phyloP scores from a whole-genome alignment of 1,140 invertebrate genomes.

The Trinorchestia longiramus region DNA sequence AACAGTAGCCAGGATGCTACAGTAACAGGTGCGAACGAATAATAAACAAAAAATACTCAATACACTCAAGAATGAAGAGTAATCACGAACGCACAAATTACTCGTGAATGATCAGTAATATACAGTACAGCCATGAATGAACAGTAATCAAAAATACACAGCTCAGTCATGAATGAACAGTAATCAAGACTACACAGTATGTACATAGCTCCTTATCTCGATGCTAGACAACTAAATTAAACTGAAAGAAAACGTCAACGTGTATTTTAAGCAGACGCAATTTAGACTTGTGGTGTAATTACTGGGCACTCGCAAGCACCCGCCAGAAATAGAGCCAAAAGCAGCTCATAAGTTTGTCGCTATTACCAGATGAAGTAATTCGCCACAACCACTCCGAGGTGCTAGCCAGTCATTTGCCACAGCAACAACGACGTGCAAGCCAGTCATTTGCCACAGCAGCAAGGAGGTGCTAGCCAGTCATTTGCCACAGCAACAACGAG shows the following conservation, averaged over 20 bases:
- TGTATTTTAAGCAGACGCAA: not conserved
- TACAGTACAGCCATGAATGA: too few relatives aligned
- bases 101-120: too few relatives aligned
- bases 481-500: too few relatives aligned
- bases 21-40: too few relatives aligned
- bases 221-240: not conserved
- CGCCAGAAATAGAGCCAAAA: not conserved
- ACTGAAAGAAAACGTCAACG: not conserved
- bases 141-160: too few relatives aligned
- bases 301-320: not conserved
- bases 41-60: too few relatives aligned
- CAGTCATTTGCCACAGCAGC: too few relatives aligned
- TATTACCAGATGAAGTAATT: not conserved
- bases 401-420: too few relatives aligned
- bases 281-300: not conserved
- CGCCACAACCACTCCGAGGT: too few relatives aligned
- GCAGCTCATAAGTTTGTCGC: not conserved
- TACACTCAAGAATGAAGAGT: not conserved
- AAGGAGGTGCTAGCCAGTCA: not conserved
- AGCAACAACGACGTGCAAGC: not conserved
- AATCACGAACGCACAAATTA: too few relatives aligned
- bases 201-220: not conserved
- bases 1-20: not conserved
- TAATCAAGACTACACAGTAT: too few relatives aligned
- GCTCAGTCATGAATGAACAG: too few relatives aligned